Percentiles rank a stretch among this genome's conserved stretches.
phyloP scores from a whole-genome alignment of 2,888 invertebrate species.

The Agrotis puta region DNA sequence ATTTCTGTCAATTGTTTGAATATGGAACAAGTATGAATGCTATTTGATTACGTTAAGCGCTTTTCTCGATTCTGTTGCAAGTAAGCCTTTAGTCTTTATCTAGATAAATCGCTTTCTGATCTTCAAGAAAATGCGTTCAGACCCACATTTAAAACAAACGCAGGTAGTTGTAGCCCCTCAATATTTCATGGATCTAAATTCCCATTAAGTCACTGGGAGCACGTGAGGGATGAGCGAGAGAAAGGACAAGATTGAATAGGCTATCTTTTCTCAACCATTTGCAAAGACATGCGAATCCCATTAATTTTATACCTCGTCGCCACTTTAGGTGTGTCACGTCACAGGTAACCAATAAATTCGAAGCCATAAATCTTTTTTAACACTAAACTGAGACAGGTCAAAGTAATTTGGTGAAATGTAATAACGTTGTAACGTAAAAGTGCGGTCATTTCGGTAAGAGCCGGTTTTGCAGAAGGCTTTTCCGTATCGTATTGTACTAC shows the following conservation, averaged over 20 bases:
- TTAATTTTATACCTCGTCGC: constrained; percentile 80
- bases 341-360: constrained; percentile 64
- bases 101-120: constrained; percentile 28
- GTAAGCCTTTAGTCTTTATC: not conserved
- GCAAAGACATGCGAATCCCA: constrained; percentile 79
- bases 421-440: constrained; percentile 74
- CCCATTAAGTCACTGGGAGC: constrained; percentile 38
- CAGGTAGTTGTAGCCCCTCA: constrained; percentile 26
- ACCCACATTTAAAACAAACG: constrained; percentile 26
- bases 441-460: constrained; percentile 71
- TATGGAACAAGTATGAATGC: not conserved
- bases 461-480: constrained; percentile 60
- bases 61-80: not conserved
- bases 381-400: constrained; percentile 60
- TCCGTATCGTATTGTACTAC: constrained; percentile 66
- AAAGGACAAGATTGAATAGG: constrained; percentile 62
- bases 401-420: constrained; percentile 67
- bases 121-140: constrained; percentile 13
- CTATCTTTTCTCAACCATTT: constrained; percentile 69
- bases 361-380: constrained; percentile 65
- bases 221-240: constrained; percentile 53
- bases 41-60: not conserved
- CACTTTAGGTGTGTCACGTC: constrained; percentile 58
- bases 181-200: constrained; percentile 47
- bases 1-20: not conserved